A percentile compares a stretch with the other conserved stretches of the same genome.
phyloP scores from a whole-genome alignment of 2,797 vertebrate species.

The Bradypodion pumilum region DNA sequence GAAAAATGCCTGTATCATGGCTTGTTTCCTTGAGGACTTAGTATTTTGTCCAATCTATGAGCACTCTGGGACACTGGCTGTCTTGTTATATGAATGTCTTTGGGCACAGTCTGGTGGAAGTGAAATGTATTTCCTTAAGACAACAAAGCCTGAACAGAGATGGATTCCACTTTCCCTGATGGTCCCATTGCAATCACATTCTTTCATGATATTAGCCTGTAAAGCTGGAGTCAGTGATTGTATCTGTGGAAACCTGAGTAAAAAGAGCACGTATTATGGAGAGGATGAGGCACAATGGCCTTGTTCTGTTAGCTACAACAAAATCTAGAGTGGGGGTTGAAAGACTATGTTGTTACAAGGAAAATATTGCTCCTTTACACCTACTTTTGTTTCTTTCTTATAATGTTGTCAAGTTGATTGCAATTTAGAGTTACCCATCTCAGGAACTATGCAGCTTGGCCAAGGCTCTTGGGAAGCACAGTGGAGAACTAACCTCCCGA shows the following conservation, averaged over 20 bases:
- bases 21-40: not conserved
- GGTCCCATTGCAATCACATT: not conserved
- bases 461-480: no score
- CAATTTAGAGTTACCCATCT: no score
- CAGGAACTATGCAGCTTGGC: no score
- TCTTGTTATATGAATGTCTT: not conserved
- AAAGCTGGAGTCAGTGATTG: not conserved
- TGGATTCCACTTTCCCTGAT: not conserved
- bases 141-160: not conserved
- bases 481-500: no score
- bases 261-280: not conserved
- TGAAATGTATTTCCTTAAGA: not conserved
- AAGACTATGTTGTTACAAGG: not conserved
- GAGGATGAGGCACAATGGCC: not conserved
- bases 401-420: no score
- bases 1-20: not conserved
- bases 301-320: not conserved
- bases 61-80: not conserved
- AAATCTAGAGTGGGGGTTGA: no score
- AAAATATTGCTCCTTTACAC: not conserved
- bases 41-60: not conserved
- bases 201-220: not conserved
- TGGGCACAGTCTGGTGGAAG: not conserved
- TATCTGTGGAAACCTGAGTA: not conserved
- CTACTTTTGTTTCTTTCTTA: no score